Conservation (phyloP, 2,888 invertebrate genomes). For the Hymenopus coronatus region DNA sequence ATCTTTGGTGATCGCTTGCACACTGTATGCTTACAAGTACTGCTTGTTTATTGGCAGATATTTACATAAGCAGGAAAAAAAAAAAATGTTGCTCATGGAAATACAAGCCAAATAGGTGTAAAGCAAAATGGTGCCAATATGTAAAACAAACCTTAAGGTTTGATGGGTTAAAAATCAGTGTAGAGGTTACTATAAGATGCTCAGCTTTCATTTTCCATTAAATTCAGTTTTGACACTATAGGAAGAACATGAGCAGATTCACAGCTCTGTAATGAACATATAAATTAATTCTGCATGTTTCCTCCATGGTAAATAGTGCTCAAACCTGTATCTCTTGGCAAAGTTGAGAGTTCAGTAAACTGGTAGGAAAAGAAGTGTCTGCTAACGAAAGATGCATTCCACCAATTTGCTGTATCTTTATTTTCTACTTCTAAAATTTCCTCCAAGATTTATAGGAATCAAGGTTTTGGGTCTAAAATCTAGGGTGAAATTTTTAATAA, state of each 20-base stretch:
- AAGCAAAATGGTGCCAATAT: neutral
- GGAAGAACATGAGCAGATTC: neutral
- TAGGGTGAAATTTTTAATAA: conserved; percentile 3
- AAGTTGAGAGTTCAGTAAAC: neutral
- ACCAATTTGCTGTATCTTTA: neutral
- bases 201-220: neutral
- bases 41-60: neutral
- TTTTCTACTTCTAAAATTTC: neutral
- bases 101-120: neutral
- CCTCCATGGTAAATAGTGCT: neutral
- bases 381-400: neutral
- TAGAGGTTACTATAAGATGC: neutral
- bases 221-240: neutral
- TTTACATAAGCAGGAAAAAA: neutral
- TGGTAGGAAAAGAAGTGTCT: neutral
- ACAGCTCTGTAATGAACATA: neutral
- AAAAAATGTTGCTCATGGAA: neutral
- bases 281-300: neutral
- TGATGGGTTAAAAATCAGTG: neutral
- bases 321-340: neutral
- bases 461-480: conserved; percentile 9
- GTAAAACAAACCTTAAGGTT: neutral
- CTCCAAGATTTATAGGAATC: conserved; percentile 1
- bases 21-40: neutral
- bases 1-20: neutral